These are phyloP conservation scores for Tuta absoluta DNA, from an alignment of 2,888 invertebrate species.

Conservation along the genomic window DNA sequence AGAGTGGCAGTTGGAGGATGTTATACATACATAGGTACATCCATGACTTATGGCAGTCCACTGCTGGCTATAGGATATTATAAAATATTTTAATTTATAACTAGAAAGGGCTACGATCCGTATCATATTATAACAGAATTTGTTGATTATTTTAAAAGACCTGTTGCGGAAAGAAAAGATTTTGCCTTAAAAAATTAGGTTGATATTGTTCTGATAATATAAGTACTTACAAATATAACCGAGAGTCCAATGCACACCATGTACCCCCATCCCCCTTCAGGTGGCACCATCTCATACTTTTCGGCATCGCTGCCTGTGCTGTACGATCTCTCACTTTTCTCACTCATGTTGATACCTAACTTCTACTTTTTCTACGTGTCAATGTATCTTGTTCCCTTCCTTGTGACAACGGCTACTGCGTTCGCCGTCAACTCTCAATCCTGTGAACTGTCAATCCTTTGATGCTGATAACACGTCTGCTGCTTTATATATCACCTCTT, in stretches of 20 bases:
- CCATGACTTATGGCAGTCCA: too few relatives aligned
- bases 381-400: too few relatives aligned
- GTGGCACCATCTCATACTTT: conserved; percentile 75
- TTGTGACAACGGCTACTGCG: too few relatives aligned
- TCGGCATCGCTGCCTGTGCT: conserved; percentile 54
- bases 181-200: too few relatives aligned
- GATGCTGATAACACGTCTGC: conserved; percentile 24
- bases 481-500: conserved; percentile 37
- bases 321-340: conserved; percentile 45
- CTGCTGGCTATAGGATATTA: too few relatives aligned
- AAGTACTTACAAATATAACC: conserved; percentile 83
- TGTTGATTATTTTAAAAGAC: too few relatives aligned
- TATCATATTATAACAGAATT: too few relatives aligned
- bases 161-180: not conserved
- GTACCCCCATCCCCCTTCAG: conserved; percentile 89
- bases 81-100: too few relatives aligned
- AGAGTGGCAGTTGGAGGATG: too few relatives aligned
- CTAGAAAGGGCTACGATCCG: too few relatives aligned
- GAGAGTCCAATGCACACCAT: conserved; percentile 84
- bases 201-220: too few relatives aligned
- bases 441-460: conserved; percentile 2
- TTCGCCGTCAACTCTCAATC: not conserved
- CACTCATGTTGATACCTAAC: conserved; percentile 48
- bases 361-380: not conserved
- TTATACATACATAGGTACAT: too few relatives aligned